Base-by-base conservation (phyloP, 2,797 vertebrate species). In the Caiman crocodilus region DNA sequence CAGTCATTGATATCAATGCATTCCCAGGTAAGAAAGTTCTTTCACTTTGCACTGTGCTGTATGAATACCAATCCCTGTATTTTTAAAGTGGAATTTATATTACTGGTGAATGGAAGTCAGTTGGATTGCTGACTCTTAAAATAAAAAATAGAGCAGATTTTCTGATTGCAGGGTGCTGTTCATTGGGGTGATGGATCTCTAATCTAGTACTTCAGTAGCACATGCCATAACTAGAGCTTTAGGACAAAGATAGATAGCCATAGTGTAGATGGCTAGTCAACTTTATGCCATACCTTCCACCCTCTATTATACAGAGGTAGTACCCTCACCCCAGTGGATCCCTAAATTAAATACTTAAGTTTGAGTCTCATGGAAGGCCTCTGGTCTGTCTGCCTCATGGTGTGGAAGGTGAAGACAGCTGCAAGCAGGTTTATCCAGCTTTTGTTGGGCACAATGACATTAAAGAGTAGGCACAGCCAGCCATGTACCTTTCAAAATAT, bases 1-100 rank as follows among this genome's bases (percentile, higher is more conserved):
- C 99, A 0, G 98, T 99, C 96, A 99, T 99, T 14, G 99, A 99
- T 96, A 98, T 99, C 97, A 99, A 99, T 65, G 99, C 99, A 96
- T 99, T 99, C 97, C 99, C 99, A 96, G 99, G 99, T 99, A 96
- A 97, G 97, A 67, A 17, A 28, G 23, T 25, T 67, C 25, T 63
- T 94, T 79, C 35, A 16, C 12, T 82, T 25, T 73, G 42, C 35
- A 73, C 35, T 14, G 4, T 25, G 50, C 69, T 90, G 50, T 76
- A 35, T 69, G 59, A 25, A 88, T 77, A 30, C 14, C 1, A 1
- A 28, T 4, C 50, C 20, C 11, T 4, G 15, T 0, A 3, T 83
- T 58, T 60, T 85, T 63, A 28, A 30, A 16, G 25, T 26, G 57
- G 85, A 61, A 9, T 74, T 71, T 42, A 50, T 76, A 35, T 69